Percentiles rank a stretch among this genome's conserved stretches.
Conservation (phyloP, 2,797 vertebrate genomes). For the Geranospiza caerulescens region DNA sequence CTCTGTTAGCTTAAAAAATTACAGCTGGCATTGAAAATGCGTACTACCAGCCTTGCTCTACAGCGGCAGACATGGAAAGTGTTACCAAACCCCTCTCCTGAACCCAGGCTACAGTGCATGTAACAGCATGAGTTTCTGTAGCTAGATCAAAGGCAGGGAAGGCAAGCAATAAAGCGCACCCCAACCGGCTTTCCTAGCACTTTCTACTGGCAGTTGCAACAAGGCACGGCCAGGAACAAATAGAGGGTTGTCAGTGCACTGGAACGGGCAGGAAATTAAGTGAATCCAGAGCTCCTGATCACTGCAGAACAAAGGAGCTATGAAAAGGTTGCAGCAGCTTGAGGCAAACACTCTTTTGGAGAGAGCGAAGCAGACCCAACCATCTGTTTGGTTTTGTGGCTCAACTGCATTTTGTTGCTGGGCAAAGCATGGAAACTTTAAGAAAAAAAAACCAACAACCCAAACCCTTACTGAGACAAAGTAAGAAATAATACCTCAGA, state of each 20-base stretch:
- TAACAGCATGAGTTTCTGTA: background rate
- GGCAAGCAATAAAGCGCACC: background rate
- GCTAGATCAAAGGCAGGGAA: background rate
- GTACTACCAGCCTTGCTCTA: background rate
- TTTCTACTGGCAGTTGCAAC: background rate
- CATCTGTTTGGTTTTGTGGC: background rate
- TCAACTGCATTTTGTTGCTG: background rate
- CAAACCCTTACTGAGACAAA: background rate
- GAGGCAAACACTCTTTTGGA: background rate
- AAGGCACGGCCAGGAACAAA: background rate
- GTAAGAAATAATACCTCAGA: background rate
- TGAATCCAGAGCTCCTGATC: background rate
- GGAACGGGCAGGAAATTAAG: background rate
- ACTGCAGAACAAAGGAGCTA: background rate
- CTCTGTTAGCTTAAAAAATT: background rate
- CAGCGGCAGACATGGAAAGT: accelerated
- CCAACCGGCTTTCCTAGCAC: background rate
- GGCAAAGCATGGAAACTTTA: background rate
- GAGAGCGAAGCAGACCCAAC: background rate
- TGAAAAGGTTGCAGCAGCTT: background rate
- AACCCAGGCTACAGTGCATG: background rate
- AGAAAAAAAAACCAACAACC: background rate
- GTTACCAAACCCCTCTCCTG: background rate
- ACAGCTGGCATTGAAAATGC: background rate
- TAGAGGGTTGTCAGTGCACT: background rate